Conservation (phyloP, 2,797 vertebrate species). For the Morus bassanus region DNA sequence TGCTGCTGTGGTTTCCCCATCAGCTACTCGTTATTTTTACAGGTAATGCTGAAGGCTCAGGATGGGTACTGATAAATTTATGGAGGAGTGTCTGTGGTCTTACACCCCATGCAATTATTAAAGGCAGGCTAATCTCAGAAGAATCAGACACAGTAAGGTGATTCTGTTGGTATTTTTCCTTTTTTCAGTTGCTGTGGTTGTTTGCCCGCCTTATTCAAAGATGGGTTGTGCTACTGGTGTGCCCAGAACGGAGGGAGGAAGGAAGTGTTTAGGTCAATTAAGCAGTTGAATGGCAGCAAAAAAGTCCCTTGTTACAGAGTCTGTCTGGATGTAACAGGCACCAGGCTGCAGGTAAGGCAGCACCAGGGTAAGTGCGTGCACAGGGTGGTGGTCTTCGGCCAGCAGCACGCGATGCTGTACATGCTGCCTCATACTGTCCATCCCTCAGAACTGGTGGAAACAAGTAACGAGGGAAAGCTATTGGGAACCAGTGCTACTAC, state of each 20-base stretch:
- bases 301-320: not conserved
- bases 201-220: not conserved
- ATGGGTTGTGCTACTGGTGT: no score
- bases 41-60: not conserved
- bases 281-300: not conserved
- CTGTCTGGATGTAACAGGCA: not conserved
- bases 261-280: not conserved
- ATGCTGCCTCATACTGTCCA: rapidly evolving
- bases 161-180: not conserved
- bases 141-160: not conserved
- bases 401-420: rapidly evolving
- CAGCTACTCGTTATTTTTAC: rapidly evolving
- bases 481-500: not conserved
- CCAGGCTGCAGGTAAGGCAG: not conserved
- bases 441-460: not conserved
- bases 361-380: not conserved
- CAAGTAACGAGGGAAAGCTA: not conserved
- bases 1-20: not conserved
- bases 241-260: not conserved
- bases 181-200: not conserved
- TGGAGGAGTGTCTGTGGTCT: not conserved
- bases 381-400: not conserved
- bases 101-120: rapidly evolving
- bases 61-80: not conserved
- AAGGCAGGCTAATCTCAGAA: not conserved